These are phyloP conservation scores for Blera fallax DNA, from an alignment of 2,888 invertebrate genomes.

Conservation along the genomic window DNA sequence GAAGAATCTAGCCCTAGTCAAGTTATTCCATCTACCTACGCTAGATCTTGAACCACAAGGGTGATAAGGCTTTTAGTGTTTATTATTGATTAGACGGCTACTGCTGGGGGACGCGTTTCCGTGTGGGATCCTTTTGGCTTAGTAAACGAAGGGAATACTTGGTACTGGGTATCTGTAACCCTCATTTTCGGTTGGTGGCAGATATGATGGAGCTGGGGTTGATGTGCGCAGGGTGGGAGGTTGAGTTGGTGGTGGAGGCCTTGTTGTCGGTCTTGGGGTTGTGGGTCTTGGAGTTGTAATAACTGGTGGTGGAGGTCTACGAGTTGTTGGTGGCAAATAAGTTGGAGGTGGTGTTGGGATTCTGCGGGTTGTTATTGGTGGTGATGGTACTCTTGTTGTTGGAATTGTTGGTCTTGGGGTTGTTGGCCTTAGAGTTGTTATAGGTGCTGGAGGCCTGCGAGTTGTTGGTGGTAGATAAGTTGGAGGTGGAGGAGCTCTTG, in stretches of 20 bases:
- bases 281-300: constrained; percentile 69
- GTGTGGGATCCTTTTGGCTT: constrained; percentile 59
- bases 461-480: constrained; percentile 11
- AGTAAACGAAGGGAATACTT: constrained; percentile 78
- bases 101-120: constrained; percentile 29
- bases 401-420: constrained; percentile 8
- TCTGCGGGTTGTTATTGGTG: constrained; percentile 8
- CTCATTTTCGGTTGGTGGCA: constrained; percentile 48
- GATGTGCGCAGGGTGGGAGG: constrained; percentile 23
- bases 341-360: constrained; percentile 9
- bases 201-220: constrained; percentile 57
- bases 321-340: constrained; percentile 37
- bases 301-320: constrained; percentile 47
- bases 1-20: constrained; percentile 81
- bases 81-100: constrained; percentile 46
- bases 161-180: constrained; percentile 79
- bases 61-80: constrained; percentile 57
- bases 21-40: constrained; percentile 78
- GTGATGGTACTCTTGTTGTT: background rate
- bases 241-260: constrained; percentile 6
- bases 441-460: too few relatives aligned
- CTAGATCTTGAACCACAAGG: constrained; percentile 75
- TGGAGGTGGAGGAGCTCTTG: background rate
- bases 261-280: constrained; percentile 56
- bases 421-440: constrained; percentile 27